These are phyloP conservation scores for Ginglymostoma cirratum DNA, from an alignment of 2,113 vertebrate genomes.

Conservation along the genomic window DNA sequence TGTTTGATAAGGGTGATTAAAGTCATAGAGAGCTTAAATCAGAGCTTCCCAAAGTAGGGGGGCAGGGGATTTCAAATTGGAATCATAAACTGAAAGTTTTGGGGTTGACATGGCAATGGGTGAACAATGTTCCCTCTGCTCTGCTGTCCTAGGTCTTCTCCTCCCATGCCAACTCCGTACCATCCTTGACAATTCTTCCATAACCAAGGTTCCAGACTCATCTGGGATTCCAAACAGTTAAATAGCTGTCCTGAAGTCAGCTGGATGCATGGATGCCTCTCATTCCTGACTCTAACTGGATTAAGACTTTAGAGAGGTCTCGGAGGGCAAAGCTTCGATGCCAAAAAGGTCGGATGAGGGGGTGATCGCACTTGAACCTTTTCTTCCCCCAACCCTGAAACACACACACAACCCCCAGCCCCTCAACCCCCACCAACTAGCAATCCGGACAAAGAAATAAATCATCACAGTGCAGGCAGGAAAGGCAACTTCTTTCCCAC, in stretches of 20 bases:
- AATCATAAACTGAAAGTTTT: no score
- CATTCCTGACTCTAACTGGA: neutral
- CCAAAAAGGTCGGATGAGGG: neutral
- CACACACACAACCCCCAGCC: neutral
- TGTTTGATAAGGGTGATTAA: no score
- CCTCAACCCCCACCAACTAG: neutral
- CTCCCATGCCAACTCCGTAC: no score
- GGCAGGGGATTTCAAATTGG: fast-evolving
- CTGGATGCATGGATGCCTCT: neutral
- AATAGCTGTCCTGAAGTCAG: neutral
- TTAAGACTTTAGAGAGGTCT: neutral
- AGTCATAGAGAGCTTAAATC: no score
- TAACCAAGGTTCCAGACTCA: neutral
- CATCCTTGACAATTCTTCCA: no score
- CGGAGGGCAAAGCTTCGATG: neutral
- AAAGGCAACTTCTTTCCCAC: neutral
- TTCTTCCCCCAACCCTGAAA: neutral
- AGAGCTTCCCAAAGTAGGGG: no score
- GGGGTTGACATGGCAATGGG: no score
- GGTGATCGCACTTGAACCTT: neutral
- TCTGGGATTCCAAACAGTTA: neutral
- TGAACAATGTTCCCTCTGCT: no score
- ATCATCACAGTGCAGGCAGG: neutral
- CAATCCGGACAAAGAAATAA: neutral
- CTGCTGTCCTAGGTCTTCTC: no score